A percentile compares a stretch with the other conserved stretches of the same genome.
phyloP scores from a whole-genome alignment of 2,113 vertebrate genomes.

The Pleuronectes platessa region DNA sequence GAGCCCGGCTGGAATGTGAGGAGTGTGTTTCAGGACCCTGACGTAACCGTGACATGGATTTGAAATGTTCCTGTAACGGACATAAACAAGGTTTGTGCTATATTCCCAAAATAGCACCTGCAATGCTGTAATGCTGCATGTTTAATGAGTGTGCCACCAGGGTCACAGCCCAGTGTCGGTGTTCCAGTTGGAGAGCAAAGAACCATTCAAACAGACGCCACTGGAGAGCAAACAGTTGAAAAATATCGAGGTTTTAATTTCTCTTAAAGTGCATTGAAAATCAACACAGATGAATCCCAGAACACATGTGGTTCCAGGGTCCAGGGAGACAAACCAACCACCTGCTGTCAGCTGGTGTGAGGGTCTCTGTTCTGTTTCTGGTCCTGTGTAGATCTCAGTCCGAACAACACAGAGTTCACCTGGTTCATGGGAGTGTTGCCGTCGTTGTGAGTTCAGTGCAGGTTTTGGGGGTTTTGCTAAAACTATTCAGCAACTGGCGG shows the following conservation, averaged over 20 bases:
- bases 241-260: neutral
- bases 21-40: conserved; percentile 25
- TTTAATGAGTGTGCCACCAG: neutral
- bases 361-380: neutral
- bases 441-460: no score
- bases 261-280: conserved; percentile 1
- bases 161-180: no score
- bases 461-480: no score
- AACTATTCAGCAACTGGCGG: no score
- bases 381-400: neutral
- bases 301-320: no score
- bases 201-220: neutral
- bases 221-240: neutral
- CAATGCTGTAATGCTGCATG: neutral
- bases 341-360: neutral
- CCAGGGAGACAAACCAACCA: no score
- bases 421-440: no score
- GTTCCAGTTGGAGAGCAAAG: neutral
- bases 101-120: conserved; percentile 6
- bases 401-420: neutral
- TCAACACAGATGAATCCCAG: no score
- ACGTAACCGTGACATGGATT: neutral
- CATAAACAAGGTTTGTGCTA: conserved; percentile 26
- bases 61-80: conserved; percentile 14
- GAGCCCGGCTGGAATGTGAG: neutral